Evolutionary conservation across 1,140 invertebrate species (phyloP).

Genomic region (Drosophila nikananu): DNA sequence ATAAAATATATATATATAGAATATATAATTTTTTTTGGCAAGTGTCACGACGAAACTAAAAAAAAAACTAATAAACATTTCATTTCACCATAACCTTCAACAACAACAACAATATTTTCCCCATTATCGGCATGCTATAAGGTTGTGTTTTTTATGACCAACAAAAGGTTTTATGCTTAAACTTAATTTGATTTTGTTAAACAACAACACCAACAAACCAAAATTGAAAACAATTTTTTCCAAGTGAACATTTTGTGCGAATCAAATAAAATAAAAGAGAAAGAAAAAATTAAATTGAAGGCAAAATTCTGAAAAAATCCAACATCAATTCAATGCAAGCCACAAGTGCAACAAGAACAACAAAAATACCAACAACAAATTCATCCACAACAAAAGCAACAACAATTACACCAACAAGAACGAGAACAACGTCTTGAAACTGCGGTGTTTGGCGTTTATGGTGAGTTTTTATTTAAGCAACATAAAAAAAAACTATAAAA

Average conservation of each 20-base stretch:
- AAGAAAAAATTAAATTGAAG: conserved; percentile 19
- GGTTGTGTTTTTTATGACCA: conserved; percentile 49
- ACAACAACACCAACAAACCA: conserved; percentile 6
- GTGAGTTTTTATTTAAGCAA: conserved; percentile 37
- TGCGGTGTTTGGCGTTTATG: conserved; percentile 82
- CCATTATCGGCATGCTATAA: conserved; percentile 29
- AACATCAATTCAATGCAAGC: conserved; percentile 47
- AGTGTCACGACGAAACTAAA: neutral
- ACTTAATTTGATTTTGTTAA: conserved; percentile 29
- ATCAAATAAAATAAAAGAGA: conserved; percentile 18
- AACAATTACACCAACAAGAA: conserved; percentile 37
- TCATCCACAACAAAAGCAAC: conserved; percentile 27
- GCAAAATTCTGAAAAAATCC: conserved; percentile 18
- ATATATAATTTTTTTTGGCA: conserved; percentile 8
- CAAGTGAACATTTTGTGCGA: conserved; percentile 38
- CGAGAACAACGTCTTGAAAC: conserved; percentile 73
- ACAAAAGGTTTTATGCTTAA: conserved; percentile 30
- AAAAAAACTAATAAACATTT: conserved; percentile 11
- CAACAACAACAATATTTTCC: conserved; percentile 17
- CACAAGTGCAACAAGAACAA: conserved; percentile 43
- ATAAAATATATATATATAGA: conserved; percentile 5
- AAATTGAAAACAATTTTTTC: conserved; percentile 62
- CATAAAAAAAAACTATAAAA: neutral
- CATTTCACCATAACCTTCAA: neutral
- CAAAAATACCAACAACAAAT: conserved; percentile 24